Percentiles rank a stretch among this genome's conserved stretches.
phyloP scores from a whole-genome alignment of 2,797 vertebrate genomes.

The Amblyopsis hoosieri region DNA sequence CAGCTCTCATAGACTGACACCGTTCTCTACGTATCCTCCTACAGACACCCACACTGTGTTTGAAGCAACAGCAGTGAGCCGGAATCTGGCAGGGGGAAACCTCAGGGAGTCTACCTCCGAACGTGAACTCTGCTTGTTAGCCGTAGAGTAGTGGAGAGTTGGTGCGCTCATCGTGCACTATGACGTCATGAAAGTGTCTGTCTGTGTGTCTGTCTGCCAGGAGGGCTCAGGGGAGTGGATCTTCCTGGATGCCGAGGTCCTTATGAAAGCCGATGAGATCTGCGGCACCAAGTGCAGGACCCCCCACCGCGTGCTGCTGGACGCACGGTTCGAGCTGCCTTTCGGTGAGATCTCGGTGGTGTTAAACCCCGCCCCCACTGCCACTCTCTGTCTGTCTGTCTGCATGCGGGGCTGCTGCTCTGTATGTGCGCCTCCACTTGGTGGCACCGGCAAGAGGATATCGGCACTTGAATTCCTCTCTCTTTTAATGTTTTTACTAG shows the following conservation, averaged over 20 bases:
- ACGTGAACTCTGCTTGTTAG: no score
- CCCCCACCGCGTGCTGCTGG: slow-evolving; percentile 89
- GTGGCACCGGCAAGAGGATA: no score
- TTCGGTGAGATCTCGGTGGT: slow-evolving; percentile 80
- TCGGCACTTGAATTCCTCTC: no score
- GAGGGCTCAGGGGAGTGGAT: slow-evolving; percentile 95
- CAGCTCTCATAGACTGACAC: no score
- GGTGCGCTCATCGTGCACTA: no score
- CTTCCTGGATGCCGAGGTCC: slow-evolving; percentile 88
- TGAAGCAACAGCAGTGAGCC: no score
- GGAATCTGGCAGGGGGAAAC: no score
- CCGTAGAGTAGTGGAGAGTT: no score
- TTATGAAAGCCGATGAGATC: slow-evolving; percentile 96
- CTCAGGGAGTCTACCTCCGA: no score
- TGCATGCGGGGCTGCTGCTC: neutral
- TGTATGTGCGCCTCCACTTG: neutral
- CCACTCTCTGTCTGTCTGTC: neutral
- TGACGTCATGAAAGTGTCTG: neutral
- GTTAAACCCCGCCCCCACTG: neutral
- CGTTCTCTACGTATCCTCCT: no score
- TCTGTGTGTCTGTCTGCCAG: slow-evolving; percentile 62
- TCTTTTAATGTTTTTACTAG: no score
- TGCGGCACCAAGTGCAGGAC: slow-evolving; percentile 96
- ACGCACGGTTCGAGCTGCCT: slow-evolving; percentile 94
- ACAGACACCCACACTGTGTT: no score